phyloP scores from a whole-genome alignment of 92 coral and sea anemone species.

The Porites lobata region DNA sequence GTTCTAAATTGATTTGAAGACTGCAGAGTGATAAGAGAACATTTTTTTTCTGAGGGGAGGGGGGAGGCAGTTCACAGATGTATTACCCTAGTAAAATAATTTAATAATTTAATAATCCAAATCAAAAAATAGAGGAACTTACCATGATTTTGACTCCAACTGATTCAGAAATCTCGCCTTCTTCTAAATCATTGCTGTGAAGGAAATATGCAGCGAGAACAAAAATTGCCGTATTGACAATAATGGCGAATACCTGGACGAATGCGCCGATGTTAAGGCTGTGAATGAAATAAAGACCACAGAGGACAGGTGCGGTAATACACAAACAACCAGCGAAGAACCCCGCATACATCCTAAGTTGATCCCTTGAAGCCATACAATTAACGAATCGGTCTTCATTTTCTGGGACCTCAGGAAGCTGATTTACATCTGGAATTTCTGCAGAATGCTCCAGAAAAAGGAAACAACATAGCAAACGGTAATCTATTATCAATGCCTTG shows the following conservation, averaged over 20 bases:
- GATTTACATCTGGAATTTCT: constrained; percentile 9
- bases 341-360: constrained; percentile 32
- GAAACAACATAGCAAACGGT: constrained; percentile 67
- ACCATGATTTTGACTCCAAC: constrained; percentile 68
- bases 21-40: no score
- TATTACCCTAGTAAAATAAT: no score
- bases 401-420: background rate
- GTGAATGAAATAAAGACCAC: constrained; percentile 24
- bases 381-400: background rate
- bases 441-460: constrained; percentile 74
- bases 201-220: constrained; percentile 54
- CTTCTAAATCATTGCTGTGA: constrained; percentile 32
- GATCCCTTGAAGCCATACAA: constrained; percentile 39
- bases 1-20: no score
- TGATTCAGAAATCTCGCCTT: constrained; percentile 18
- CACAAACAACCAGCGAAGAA: constrained; percentile 40
- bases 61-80: no score
- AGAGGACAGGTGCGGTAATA: constrained; percentile 43
- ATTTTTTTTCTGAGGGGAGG: no score
- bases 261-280: constrained; percentile 43
- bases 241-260: constrained; percentile 54
- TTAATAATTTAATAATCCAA: no score
- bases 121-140: background rate
- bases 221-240: constrained; percentile 43
- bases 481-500: constrained; percentile 73